Percentiles rank a stretch among this genome's conserved stretches.
These are phyloP conservation scores for Heteropelma amictum DNA, from an alignment of 2,888 invertebrate species.

Conservation along the genomic window DNA sequence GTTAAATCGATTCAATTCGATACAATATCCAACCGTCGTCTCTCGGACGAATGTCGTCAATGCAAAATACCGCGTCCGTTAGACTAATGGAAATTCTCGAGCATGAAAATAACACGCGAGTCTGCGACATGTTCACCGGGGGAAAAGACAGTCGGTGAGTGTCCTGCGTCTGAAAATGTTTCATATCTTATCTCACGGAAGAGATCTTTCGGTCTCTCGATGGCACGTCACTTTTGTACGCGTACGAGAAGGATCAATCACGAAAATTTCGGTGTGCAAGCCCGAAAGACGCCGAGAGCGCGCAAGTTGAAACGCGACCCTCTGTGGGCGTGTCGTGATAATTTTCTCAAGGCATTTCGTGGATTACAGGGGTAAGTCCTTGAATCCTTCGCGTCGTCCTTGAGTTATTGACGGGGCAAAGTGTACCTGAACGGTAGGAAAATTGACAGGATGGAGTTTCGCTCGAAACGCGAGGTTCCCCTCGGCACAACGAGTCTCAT, in stretches of 20 bases:
- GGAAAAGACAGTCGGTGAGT: not conserved
- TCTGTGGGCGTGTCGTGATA: conserved; percentile 44
- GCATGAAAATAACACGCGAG: not conserved
- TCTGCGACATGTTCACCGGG: conserved; percentile 8
- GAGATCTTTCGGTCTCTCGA: conserved; percentile 30
- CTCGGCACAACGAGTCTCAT: not conserved
- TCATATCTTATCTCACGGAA: conserved; percentile 37
- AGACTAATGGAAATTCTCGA: not conserved
- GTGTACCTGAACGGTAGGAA: conserved; percentile 34
- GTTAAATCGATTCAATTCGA: too few relatives aligned
- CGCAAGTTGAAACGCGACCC: conserved; percentile 15
- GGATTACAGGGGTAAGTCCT: not conserved
- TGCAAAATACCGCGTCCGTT: too few relatives aligned
- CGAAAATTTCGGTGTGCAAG: not conserved
- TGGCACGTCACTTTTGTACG: not conserved
- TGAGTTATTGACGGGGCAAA: conserved; percentile 29
- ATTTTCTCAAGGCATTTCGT: conserved; percentile 12
- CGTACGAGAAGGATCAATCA: conserved; percentile 17
- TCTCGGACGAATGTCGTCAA: too few relatives aligned
- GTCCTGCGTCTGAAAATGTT: conserved; percentile 33
- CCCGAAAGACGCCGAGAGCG: not conserved
- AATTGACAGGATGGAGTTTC: conserved; percentile 34
- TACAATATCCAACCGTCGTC: too few relatives aligned
- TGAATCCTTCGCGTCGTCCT: conserved; percentile 26
- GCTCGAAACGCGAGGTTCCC: not conserved